A percentile compares a stretch with the other conserved stretches of the same genome.
These are phyloP conservation scores for Panurus biarmicus DNA, from an alignment of 2,113 vertebrate species.

Conservation along the genomic window DNA sequence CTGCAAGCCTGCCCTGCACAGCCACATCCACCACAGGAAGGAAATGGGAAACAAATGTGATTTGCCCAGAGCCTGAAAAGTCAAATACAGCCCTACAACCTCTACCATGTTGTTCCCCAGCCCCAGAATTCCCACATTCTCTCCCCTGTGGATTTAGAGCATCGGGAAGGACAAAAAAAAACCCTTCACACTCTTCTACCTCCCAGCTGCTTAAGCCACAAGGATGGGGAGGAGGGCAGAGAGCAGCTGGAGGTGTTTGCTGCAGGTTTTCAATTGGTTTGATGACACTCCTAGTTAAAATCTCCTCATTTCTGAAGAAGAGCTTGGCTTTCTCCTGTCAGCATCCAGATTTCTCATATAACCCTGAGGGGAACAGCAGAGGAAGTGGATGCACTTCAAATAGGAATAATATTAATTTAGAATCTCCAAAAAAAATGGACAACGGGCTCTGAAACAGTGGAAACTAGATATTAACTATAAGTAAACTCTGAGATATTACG, in stretches of 20 bases:
- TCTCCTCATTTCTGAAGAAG: not conserved
- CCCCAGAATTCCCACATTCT: not conserved
- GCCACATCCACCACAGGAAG: fast-evolving
- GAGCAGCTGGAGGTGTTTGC: not conserved
- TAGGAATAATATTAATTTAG: not conserved
- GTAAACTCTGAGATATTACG: not conserved
- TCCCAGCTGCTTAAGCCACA: not conserved
- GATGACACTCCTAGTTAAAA: not conserved
- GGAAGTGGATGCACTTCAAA: not conserved
- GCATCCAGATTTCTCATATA: not conserved
- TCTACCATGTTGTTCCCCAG: not conserved
- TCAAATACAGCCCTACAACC: not conserved
- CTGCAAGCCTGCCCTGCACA: not conserved
- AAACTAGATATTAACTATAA: not conserved
- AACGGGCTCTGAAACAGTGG: not conserved
- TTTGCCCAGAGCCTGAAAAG: not conserved
- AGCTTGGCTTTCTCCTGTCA: not conserved
- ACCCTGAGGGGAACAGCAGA: not conserved
- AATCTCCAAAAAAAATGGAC: not conserved
- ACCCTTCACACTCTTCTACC: not conserved
- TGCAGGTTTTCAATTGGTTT: not conserved
- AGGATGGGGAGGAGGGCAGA: not conserved
- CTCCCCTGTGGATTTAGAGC: not conserved
- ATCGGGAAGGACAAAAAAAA: not conserved
- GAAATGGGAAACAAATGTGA: not conserved